Conservation (phyloP, 1,140 invertebrate genomes). For the Listronotus bonariensis region DNA sequence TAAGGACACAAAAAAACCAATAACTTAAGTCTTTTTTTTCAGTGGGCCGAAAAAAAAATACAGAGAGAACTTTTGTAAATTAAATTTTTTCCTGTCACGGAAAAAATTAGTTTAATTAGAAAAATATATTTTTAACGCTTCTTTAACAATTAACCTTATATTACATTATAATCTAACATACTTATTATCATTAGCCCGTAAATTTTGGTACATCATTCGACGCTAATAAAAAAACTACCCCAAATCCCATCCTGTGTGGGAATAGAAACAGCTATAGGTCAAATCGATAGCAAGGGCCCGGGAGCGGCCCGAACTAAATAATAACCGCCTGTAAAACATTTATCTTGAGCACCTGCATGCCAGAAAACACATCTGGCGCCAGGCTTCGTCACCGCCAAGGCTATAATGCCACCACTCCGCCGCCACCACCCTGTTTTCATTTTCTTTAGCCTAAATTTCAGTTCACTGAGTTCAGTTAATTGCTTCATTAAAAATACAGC, state of each 20-base stretch:
- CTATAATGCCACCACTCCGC: slow-evolving; percentile 12
- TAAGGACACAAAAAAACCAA: no score
- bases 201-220: no score
- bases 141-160: no score
- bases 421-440: slow-evolving; percentile 10
- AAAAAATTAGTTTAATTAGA: no score
- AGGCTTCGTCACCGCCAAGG: slow-evolving; percentile 12
- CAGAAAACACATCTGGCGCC: slow-evolving; percentile 43
- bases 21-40: no score
- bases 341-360: slow-evolving; percentile 47
- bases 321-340: slow-evolving; percentile 44
- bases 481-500: slow-evolving; percentile 8
- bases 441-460: slow-evolving; percentile 9
- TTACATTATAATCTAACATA: no score
- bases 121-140: no score
- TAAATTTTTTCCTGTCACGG: no score
- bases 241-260: slow-evolving; percentile 11
- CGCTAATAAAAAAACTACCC: not conserved
- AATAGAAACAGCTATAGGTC: slow-evolving; percentile 25
- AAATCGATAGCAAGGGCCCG: slow-evolving; percentile 36
- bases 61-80: no score
- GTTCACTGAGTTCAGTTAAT: slow-evolving; percentile 10
- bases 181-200: no score
- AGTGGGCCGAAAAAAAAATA: no score
- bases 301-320: slow-evolving; percentile 39